A percentile compares a stretch with the other conserved stretches of the same genome.
Evolutionary conservation across 2,888 invertebrate genomes (phyloP).

Genomic region (Eupithecia vulgata): DNA sequence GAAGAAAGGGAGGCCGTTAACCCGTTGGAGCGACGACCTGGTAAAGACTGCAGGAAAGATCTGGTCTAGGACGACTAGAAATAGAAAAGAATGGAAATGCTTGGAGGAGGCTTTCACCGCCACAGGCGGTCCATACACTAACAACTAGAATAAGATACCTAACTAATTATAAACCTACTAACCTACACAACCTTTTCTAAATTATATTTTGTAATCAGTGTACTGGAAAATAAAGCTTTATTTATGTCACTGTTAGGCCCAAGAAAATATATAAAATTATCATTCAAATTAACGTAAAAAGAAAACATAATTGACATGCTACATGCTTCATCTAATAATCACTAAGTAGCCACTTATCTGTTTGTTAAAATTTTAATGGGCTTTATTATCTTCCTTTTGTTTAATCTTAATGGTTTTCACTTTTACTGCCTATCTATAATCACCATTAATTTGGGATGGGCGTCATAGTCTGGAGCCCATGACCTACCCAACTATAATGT

Average conservation of each 20-base stretch:
- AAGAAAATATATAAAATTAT: neutral
- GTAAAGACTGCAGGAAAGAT: too few species aligned
- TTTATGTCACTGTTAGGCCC: neutral
- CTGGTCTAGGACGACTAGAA: too few species aligned
- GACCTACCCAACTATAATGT: constrained; percentile 61
- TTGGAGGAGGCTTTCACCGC: too few species aligned
- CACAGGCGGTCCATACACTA: too few species aligned
- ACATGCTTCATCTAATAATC: neutral
- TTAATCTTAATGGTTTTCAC: constrained; percentile 65
- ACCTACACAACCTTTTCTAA: too few species aligned
- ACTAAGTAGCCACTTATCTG: constrained; percentile 3
- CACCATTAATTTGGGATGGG: constrained; percentile 49
- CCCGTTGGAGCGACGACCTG: too few species aligned
- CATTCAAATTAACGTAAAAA: neutral
- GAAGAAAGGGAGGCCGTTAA: too few species aligned
- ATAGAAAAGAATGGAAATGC: too few species aligned
- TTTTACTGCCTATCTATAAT: constrained; percentile 52
- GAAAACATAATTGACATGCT: neutral
- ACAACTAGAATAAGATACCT: too few species aligned
- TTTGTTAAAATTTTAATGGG: constrained; percentile 23
- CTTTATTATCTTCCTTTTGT: constrained; percentile 48
- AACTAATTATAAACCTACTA: too few species aligned
- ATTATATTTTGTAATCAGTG: too few species aligned
- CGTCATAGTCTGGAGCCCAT: constrained; percentile 52
- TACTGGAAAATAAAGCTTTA: too few species aligned